phyloP scores from a whole-genome alignment of 2,797 vertebrate genomes.

The Xenentodon cancila region DNA sequence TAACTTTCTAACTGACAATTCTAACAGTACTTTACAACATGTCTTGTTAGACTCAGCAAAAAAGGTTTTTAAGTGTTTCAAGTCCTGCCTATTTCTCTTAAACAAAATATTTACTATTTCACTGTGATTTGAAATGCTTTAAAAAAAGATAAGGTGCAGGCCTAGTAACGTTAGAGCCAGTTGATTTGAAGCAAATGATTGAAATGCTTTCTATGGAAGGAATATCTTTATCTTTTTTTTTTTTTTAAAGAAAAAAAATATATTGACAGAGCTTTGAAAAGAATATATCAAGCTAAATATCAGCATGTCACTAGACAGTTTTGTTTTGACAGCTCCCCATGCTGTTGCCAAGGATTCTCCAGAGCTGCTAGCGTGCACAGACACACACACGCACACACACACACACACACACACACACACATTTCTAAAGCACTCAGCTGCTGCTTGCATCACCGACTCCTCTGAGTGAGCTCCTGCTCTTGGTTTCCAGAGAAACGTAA shows the following conservation, averaged over 20 bases:
- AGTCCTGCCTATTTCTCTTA: too few species aligned
- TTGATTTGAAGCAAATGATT: constrained; percentile 3
- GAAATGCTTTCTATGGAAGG: constrained; percentile 20
- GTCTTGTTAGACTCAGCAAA: too few species aligned
- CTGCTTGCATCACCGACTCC: constrained; percentile 79
- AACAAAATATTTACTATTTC: neutral
- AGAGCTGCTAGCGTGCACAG: neutral
- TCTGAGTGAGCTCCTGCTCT: constrained; percentile 72
- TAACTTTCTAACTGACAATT: too few species aligned
- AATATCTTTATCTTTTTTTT: constrained; percentile 31
- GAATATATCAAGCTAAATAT: constrained; percentile 33
- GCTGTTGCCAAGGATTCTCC: constrained; percentile 72
- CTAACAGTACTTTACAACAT: too few species aligned
- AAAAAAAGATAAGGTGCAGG: neutral
- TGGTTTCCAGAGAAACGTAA: constrained; percentile 85
- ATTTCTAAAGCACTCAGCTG: constrained; percentile 78
- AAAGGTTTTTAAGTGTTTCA: too few species aligned
- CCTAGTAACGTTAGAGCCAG: neutral
- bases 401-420: constrained; percentile 52
- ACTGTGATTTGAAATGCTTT: neutral
- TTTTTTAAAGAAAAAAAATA: neutral
- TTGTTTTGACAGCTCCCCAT: constrained; percentile 73
- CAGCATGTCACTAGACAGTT: constrained; percentile 58
- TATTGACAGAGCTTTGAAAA: constrained; percentile 14
- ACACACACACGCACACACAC: constrained; percentile 59